phyloP scores from a whole-genome alignment of 1,140 invertebrate species.

The Dufourea novaeangliae region DNA sequence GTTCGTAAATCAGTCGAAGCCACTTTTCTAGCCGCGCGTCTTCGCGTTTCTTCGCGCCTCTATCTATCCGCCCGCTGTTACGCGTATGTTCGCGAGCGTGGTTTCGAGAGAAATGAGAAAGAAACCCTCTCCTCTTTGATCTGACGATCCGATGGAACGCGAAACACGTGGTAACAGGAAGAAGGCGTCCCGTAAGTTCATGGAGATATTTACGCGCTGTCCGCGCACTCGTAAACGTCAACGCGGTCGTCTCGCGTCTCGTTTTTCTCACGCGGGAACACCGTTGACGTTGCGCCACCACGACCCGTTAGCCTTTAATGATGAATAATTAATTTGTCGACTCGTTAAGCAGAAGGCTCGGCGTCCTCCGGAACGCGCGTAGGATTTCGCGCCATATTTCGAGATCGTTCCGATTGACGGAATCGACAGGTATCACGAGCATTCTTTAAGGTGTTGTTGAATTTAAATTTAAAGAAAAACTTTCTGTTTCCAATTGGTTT shows the following conservation, averaged over 20 bases:
- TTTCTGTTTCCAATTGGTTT: too few species aligned
- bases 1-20: conserved; percentile 13
- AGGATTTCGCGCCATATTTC: conserved; percentile 5
- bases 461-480: too few species aligned
- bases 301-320: conserved; percentile 59
- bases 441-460: too few species aligned
- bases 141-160: conserved; percentile 29
- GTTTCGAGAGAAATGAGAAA: neutral
- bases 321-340: conserved; percentile 67
- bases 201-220: conserved; percentile 71
- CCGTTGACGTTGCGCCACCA: conserved; percentile 42
- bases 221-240: conserved; percentile 70
- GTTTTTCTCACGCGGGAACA: conserved; percentile 51
- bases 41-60: conserved; percentile 5
- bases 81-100: neutral
- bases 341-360: conserved; percentile 46
- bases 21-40: neutral
- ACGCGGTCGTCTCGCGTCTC: conserved; percentile 50
- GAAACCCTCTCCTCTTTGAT: conserved; percentile 27
- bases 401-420: too few species aligned
- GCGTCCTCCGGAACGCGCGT: neutral
- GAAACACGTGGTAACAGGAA: conserved; percentile 56
- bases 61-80: neutral
- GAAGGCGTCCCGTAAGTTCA: conserved; percentile 65
- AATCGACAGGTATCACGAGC: too few species aligned